Evolutionary conservation across 2,888 invertebrate genomes (phyloP).

Genomic region (Allygus modestus): DNA sequence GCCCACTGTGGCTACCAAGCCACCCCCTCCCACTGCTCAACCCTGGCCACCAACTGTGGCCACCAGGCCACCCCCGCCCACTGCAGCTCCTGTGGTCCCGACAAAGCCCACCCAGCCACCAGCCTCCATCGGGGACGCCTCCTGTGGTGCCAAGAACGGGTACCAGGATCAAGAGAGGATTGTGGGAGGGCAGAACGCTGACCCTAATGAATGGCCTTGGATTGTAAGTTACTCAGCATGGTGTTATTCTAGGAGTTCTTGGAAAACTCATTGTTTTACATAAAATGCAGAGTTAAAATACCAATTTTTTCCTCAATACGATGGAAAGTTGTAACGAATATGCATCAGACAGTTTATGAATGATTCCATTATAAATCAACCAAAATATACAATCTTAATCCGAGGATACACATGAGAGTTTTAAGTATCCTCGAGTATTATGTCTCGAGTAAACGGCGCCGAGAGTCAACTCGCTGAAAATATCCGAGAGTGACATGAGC

Average conservation of each 20-base stretch:
- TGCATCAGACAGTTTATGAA: no score
- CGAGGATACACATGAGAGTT: no score
- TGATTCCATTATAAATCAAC: no score
- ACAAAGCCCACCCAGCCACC: conserved; percentile 67
- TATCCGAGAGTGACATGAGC: no score
- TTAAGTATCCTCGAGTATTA: no score
- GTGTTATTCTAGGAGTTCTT: no score
- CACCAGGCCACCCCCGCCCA: conserved; percentile 60
- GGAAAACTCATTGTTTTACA: not conserved
- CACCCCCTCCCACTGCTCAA: conserved; percentile 62
- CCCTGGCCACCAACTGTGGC: conserved; percentile 61
- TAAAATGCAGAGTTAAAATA: not conserved
- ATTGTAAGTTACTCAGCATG: conserved; percentile 71
- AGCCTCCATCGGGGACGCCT: conserved; percentile 71
- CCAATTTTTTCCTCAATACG: no score
- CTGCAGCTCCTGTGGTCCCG: conserved; percentile 30
- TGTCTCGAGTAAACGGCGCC: no score
- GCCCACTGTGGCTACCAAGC: conserved; percentile 54
- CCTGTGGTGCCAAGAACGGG: conserved; percentile 89
- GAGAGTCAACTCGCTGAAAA: no score
- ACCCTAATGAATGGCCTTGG: conserved; percentile 88
- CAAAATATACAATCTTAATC: no score
- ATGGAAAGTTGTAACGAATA: no score
- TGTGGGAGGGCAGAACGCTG: conserved; percentile 90
- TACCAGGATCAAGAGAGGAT: conserved; percentile 89